Conservation (phyloP, 2,797 vertebrate species). For the Pseudochaenichthys georgianus region DNA sequence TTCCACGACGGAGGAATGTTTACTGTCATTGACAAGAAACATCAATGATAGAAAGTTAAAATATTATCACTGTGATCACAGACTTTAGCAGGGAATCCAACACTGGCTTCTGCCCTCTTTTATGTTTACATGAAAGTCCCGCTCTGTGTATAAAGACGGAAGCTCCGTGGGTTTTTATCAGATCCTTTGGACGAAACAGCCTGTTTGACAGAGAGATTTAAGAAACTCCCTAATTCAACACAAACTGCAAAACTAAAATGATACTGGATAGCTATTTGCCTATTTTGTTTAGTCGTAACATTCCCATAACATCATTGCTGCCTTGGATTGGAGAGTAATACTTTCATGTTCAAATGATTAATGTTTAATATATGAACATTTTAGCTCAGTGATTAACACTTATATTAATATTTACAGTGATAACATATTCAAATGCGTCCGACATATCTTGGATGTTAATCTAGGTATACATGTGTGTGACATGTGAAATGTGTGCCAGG, state of each 20-base stretch:
- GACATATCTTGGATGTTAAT: constrained; percentile 24
- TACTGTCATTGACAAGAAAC: background rate
- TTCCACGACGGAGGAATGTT: constrained; percentile 11
- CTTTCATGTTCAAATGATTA: constrained; percentile 24
- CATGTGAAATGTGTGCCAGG: constrained; percentile 10
- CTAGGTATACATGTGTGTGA: constrained; percentile 19
- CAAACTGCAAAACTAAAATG: constrained; percentile 35
- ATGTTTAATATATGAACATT: constrained; percentile 19
- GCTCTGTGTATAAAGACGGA: constrained; percentile 42
- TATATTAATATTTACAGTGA: constrained; percentile 12
- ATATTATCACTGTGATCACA: constrained; percentile 30
- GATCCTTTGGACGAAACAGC: constrained; percentile 55
- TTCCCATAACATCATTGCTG: constrained; percentile 11
- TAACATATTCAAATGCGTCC: constrained; percentile 3
- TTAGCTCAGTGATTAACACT: constrained; percentile 9
- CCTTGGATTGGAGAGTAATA: background rate
- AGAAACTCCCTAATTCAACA: constrained; percentile 45
- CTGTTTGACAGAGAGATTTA: constrained; percentile 56
- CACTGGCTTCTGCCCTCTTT: constrained; percentile 38
- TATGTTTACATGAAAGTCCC: constrained; percentile 35
- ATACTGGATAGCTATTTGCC: constrained; percentile 30
- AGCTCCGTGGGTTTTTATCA: constrained; percentile 62
- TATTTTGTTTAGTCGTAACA: constrained; percentile 28
- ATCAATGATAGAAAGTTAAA: constrained; percentile 17
- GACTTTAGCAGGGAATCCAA: constrained; percentile 22